Evolutionary conservation across 2,113 vertebrate genomes (phyloP).

Genomic region (Larimichthys polyactis): DNA sequence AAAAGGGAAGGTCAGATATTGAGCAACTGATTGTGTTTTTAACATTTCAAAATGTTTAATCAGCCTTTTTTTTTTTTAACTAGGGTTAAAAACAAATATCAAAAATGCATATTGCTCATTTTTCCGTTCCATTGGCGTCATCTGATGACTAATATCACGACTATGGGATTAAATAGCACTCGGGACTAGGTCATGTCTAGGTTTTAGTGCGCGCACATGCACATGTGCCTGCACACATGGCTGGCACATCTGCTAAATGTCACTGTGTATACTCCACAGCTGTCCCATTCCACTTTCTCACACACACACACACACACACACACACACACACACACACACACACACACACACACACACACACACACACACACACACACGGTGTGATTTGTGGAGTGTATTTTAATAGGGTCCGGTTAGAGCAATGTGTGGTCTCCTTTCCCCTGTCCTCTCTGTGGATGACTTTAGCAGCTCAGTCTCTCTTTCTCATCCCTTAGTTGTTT

Average conservation of each 20-base stretch:
- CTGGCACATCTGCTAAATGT: constrained; percentile 62
- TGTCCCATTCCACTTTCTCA: constrained; percentile 10
- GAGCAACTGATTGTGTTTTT: constrained; percentile 8
- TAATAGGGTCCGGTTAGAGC: constrained; percentile 23
- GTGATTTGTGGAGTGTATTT: constrained; percentile 24
- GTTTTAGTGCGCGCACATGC: constrained; percentile 24
- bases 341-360: constrained; percentile 14
- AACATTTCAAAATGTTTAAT: constrained; percentile 6
- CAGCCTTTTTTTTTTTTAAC: too few species aligned
- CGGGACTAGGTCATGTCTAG: constrained; percentile 31
- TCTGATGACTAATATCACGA: constrained; percentile 23
- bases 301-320: too few species aligned
- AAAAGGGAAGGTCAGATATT: constrained; percentile 13
- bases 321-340: too few species aligned
- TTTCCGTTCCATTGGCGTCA: constrained; percentile 39
- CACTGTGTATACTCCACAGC: constrained; percentile 41
- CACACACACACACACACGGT: constrained; percentile 3
- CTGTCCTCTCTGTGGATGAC: constrained; percentile 14
- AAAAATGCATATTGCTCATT: constrained; percentile 24
- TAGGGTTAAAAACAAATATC: neutral
- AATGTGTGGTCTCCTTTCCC: constrained; percentile 39
- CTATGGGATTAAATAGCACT: constrained; percentile 24
- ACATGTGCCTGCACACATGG: constrained; percentile 22
- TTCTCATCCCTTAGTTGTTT: constrained; percentile 31
- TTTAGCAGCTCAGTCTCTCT: constrained; percentile 30